Evolutionary conservation across 2,888 invertebrate genomes (phyloP), one percentile per base, ranked within the genome.

Genomic region (Craniophora ligustri): DNA sequence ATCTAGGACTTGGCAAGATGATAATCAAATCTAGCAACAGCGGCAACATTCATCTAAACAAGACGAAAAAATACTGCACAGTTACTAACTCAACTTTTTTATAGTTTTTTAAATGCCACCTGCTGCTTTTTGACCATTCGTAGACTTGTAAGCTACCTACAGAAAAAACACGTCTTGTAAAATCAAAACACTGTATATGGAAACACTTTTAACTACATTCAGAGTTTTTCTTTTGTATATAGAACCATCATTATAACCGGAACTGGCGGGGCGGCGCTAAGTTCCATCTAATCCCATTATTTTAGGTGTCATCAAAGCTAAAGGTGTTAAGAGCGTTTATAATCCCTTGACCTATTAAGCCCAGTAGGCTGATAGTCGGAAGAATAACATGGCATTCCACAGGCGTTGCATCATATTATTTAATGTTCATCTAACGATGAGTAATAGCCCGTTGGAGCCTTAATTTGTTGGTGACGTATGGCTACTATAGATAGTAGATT

Each of bases 331-430:
- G 55, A 58, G 28, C 34, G 48, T 45, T 34, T 42, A 56, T 70
- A 72, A 74, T 77, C 72, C 61, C 61, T 58, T 75, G 74, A 75
- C 76, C 75, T 45, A 71, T 62, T 58, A 60, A 51, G 42, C 40
- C 23, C 31, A 36, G 23, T 47, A 63, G 42, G 42, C 32, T 36
- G 51, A 49, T 47, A 55, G 30, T 41, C 65, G 47, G 53, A 47
- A 53, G 45, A 39, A 45, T 30, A 38, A 51, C 57, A 55, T 32
- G 40, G 54, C 65, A 75, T 75, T 74, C 75, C 57, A 48, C 5
- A 41, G 14, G 7, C 41, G 35, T 76, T 72, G 40, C 62, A 69
- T 74, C 76, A 76, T 41, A 39, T 48, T 56, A 57, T 41, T 67
- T 47, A 54, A 59, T 26, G 56, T 47, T 50, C 58, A 46, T 44